Evolutionary conservation across 2,113 vertebrate genomes (phyloP), one percentile per base, ranked within the genome.

Genomic region (Halichoeres trimaculatus): DNA sequence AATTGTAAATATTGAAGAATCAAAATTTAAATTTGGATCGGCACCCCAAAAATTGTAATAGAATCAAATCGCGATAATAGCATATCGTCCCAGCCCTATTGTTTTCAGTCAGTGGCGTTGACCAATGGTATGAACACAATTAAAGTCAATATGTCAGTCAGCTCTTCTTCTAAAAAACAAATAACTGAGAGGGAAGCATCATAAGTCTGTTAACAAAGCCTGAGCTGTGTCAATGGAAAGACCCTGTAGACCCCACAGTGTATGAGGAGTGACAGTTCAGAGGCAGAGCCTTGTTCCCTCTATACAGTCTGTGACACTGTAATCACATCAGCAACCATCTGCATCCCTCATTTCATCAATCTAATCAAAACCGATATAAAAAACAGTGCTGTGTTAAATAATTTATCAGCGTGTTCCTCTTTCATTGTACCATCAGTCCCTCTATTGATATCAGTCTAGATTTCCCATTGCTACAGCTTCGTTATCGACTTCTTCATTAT

Each of bases 71-170:
- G n/a, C n/a, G n/a, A n/a, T n/a, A n/a, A n/a, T n/a, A n/a, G n/a
- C n/a, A n/a, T n/a, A n/a, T n/a, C n/a, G n/a, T n/a, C n/a, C n/a
- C n/a, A n/a, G n/a, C n/a, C n/a, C n/a, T n/a, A n/a, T n/a, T 17
- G 38, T 57, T 62, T 55, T 24, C 52, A 70, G 53, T n/a, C 35
- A 9, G 50, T 54, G 59, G 65, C 69, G 76, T 84, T 83, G 70
- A 88, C 56, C 77, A 85, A 82, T 70, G 47, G 23, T 60, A 80
- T 19, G 67, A 72, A 81, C 48, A 3, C 22, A 5, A 52, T 64
- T 58, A 36, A 1, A 51, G 58, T 78, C 74, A 74, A 73, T 65
- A 57, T 40, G 87, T 62, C 66, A 70, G 85, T 88, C 89, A 84
- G 62, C 76, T 43, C 66, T 68, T 12, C 51, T 75, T 56, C 59